Evolutionary conservation across 2,113 vertebrate species (phyloP).

Genomic region (Noctilio leporinus): DNA sequence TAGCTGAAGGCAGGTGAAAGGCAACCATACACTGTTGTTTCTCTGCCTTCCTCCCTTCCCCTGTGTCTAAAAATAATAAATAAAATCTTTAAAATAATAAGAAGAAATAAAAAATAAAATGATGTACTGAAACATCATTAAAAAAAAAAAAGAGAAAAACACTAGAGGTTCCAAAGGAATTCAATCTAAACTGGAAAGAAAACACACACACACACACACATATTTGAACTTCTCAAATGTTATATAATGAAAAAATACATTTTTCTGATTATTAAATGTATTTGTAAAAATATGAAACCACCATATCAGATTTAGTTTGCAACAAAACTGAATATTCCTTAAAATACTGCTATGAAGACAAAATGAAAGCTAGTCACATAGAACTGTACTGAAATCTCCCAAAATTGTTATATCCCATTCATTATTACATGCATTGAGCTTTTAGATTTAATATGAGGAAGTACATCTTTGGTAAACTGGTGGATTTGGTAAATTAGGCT

Average conservation of each 20-base stretch:
- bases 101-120: too few relatives aligned
- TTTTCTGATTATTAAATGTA: conserved; percentile 30
- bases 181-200: neutral
- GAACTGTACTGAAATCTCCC: neutral
- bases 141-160: too few relatives aligned
- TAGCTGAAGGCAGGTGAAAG: too few relatives aligned
- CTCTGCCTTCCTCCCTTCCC: too few relatives aligned
- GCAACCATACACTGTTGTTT: too few relatives aligned
- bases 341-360: neutral
- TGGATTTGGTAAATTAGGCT: neutral
- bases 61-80: too few relatives aligned
- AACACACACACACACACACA: too few relatives aligned
- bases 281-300: conserved; percentile 13
- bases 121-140: too few relatives aligned
- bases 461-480: neutral
- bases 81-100: too few relatives aligned
- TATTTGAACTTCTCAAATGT: conserved; percentile 28
- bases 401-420: neutral
- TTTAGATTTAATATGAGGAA: neutral
- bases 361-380: neutral
- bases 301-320: neutral
- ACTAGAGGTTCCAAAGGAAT: neutral
- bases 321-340: conserved; percentile 13
- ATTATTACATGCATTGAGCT: neutral
- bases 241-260: neutral